phyloP scores from a whole-genome alignment of 2,888 invertebrate genomes.

The Erebia epiphron region DNA sequence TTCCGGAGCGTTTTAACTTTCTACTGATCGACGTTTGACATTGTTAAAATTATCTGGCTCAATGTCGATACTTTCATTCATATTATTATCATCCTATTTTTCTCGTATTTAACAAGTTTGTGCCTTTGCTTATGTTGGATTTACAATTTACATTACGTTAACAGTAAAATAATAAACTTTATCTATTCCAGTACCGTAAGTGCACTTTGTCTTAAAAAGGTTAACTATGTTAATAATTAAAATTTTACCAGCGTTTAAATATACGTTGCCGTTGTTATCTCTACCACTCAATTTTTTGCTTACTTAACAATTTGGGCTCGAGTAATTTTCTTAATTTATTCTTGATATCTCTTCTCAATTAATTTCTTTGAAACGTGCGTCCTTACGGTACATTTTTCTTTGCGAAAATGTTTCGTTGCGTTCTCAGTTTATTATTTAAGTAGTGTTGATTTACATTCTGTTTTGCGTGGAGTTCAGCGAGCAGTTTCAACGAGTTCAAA shows the following conservation, averaged over 20 bases:
- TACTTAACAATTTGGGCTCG: constrained; percentile 35
- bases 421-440: constrained; percentile 27
- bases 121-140: background rate
- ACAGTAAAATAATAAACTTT: constrained; percentile 5
- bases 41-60: constrained; percentile 12
- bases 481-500: constrained; percentile 39
- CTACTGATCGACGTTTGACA: constrained; percentile 30
- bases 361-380: constrained; percentile 36
- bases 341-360: constrained; percentile 36
- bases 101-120: background rate
- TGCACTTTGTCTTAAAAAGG: constrained; percentile 24
- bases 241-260: constrained; percentile 34
- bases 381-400: constrained; percentile 33
- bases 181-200: constrained; percentile 16
- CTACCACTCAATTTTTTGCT: constrained; percentile 36
- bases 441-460: constrained; percentile 33
- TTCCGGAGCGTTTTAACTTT: constrained; percentile 45
- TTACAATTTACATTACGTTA: background rate
- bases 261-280: constrained; percentile 32
- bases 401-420: constrained; percentile 19
- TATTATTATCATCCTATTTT: background rate
- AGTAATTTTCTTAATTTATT: constrained; percentile 37
- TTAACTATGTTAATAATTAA: constrained; percentile 32
- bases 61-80: constrained; percentile 9
- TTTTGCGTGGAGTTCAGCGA: constrained; percentile 31